Conservation (phyloP, 2,113 vertebrate genomes). For the Anser cygnoides region DNA sequence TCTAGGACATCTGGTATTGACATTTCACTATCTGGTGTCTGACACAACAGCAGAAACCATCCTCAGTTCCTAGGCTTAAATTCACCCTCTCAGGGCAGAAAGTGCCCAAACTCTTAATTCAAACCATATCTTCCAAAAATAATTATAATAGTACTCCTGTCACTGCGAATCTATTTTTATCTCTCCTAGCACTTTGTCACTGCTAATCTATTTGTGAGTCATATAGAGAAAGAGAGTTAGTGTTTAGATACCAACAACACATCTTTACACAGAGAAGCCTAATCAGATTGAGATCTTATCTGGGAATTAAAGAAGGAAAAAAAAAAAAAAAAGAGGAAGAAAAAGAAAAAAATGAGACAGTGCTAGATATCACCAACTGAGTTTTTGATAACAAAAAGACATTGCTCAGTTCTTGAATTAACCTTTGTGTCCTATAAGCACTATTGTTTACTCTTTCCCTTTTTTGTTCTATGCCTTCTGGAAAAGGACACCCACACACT, state of each 20-base stretch:
- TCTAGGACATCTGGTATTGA: slow-evolving; percentile 72
- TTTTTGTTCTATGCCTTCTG: slow-evolving; percentile 76
- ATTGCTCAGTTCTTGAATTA: slow-evolving; percentile 79
- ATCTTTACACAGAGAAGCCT: slow-evolving; percentile 69
- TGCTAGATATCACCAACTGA: slow-evolving; percentile 63
- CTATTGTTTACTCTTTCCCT: slow-evolving; percentile 79
- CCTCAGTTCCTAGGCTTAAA: slow-evolving; percentile 51
- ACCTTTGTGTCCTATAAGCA: slow-evolving; percentile 79
- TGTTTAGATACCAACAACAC: slow-evolving; percentile 70
- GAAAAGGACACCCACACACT: slow-evolving; percentile 84
- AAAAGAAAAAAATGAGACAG: slow-evolving; percentile 49
- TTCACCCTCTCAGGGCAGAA: slow-evolving; percentile 62
- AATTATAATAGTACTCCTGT: slow-evolving; percentile 76
- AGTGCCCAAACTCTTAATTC: slow-evolving; percentile 64
- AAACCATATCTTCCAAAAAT: slow-evolving; percentile 68
- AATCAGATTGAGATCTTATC: slow-evolving; percentile 78
- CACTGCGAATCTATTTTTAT: slow-evolving; percentile 78
- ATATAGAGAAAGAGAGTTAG: slow-evolving; percentile 64
- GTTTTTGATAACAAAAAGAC: slow-evolving; percentile 76
- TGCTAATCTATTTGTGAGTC: slow-evolving; percentile 80
- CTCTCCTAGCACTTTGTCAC: slow-evolving; percentile 76
- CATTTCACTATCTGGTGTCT: slow-evolving; percentile 71
- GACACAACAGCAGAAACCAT: slow-evolving; percentile 65
- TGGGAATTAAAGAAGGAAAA: slow-evolving; percentile 56
- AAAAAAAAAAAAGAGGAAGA: neutral